Conservation (phyloP, 2,888 invertebrate genomes). For the Laothoe populi region DNA sequence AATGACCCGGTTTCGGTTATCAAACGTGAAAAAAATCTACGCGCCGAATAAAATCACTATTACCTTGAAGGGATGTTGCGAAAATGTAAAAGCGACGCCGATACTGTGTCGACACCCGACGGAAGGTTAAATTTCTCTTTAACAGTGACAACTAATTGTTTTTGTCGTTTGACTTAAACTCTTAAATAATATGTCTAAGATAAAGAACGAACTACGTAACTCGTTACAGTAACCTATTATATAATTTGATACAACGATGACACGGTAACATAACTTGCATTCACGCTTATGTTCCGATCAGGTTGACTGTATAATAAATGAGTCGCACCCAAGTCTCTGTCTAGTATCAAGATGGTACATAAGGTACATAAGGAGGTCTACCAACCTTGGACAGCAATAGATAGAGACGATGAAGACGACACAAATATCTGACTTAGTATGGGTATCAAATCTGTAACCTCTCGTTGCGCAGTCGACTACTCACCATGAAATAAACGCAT, state of each 20-base stretch:
- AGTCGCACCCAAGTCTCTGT: too few species aligned
- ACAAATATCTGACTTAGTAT: too few species aligned
- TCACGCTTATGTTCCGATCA: too few species aligned
- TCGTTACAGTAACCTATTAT: background rate
- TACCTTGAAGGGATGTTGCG: conserved; percentile 72
- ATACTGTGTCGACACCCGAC: conserved; percentile 41
- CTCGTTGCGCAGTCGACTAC: too few species aligned
- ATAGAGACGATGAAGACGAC: too few species aligned
- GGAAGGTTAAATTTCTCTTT: conserved; percentile 75
- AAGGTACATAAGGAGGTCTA: too few species aligned
- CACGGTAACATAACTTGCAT: too few species aligned
- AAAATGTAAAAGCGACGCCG: conserved; percentile 65
- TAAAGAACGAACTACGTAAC: background rate
- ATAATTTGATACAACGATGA: background rate
- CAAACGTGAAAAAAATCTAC: conserved; percentile 46
- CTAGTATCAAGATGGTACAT: too few species aligned
- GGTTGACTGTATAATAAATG: too few species aligned
- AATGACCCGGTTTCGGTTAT: conserved; percentile 57
- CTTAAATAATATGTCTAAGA: background rate
- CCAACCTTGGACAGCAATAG: too few species aligned
- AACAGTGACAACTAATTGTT: conserved; percentile 46
- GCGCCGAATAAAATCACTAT: conserved; percentile 52
- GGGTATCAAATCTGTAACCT: background rate
- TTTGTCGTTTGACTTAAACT: conserved; percentile 30
- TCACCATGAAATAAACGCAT: too few species aligned